Base-by-base conservation (phyloP, 2,113 vertebrate species). In the Herpailurus yagouaroundi region DNA sequence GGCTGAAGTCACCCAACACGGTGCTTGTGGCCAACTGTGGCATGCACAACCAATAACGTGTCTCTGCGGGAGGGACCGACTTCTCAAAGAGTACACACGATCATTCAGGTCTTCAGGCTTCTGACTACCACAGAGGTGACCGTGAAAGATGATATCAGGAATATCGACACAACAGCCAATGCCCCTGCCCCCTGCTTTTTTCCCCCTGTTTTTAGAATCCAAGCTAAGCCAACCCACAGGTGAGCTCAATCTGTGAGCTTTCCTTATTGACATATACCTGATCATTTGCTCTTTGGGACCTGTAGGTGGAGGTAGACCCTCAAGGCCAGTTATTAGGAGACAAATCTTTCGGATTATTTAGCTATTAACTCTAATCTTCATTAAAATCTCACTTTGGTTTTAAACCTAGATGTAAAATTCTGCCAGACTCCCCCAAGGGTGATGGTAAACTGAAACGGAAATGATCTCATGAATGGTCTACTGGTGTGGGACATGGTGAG, bases 1-100 rank as follows among this genome's bases (percentile, higher is more conserved):
- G 69, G 41, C 86, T 76, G 4, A 31, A 87, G 82, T 23, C 90
- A 45, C 36, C 25, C 0, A 4, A 31, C 69, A 3, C 0, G 1
- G 41, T 0, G 3, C 23, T n/a, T 79, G n/a, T 16, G 73, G 71
- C 25, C 9, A 27, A 25, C 4, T 1, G 0, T 4, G 4, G 82
- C 76, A 25, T 1, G 18, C 0, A 12, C 1, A 50, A 82, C 52
- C n/a, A 8, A 19, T 1, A 25, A 33, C 0, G 0, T 3, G 3
- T 55, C 45, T 27, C 38, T 25, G 77, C n/a, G 41, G 38, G 38
- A 57, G 74, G 41, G 29, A 55, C 21, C 11, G 13, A 66, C 74
- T 66, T 48, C 64, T 50, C 23, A 31, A 73, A 93, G 29, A 64
- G n/a, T 68, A 11, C 68, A 95, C 96, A n/a, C 0, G 48, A 73